These are phyloP conservation scores for Diachasma alloeum DNA, from an alignment of 1,140 invertebrate genomes.

Conservation along the genomic window DNA sequence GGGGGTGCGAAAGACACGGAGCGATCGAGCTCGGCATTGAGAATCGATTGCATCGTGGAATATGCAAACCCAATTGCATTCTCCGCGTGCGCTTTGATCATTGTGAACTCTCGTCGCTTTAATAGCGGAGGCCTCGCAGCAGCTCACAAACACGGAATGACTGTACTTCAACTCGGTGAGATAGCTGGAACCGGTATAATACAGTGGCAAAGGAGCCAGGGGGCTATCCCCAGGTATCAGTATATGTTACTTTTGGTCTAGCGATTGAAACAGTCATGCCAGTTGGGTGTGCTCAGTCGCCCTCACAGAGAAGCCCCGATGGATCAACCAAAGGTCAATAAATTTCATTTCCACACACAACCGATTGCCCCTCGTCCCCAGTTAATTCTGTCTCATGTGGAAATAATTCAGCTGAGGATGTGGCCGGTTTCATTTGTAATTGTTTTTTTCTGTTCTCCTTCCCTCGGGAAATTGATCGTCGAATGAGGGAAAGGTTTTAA, in stretches of 20 bases:
- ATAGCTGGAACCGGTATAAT: background rate
- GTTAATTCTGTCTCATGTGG: background rate
- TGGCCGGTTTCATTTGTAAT: background rate
- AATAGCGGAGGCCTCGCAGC: conserved; percentile 3
- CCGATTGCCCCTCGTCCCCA: background rate
- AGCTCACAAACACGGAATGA: conserved; percentile 17
- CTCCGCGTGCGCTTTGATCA: conserved; percentile 36
- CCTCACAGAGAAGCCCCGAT: background rate
- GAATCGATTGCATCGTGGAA: conserved; percentile 53
- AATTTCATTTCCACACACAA: conserved; percentile 1
- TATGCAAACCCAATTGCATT: conserved; percentile 60
- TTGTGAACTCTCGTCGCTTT: conserved; percentile 34
- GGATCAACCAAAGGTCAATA: background rate
- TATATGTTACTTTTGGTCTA: background rate
- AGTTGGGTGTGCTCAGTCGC: background rate
- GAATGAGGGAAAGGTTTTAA: background rate
- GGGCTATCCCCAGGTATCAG: background rate
- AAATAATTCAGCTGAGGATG: background rate
- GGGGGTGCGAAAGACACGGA: background rate
- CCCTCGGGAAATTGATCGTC: background rate
- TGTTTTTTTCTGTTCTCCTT: background rate
- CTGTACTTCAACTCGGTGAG: background rate
- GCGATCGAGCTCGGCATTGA: conserved; percentile 26
- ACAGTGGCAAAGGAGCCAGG: background rate
- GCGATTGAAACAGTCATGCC: background rate